These are phyloP conservation scores for Manduca sexta DNA, from an alignment of 1,140 invertebrate species.

Conservation along the genomic window DNA sequence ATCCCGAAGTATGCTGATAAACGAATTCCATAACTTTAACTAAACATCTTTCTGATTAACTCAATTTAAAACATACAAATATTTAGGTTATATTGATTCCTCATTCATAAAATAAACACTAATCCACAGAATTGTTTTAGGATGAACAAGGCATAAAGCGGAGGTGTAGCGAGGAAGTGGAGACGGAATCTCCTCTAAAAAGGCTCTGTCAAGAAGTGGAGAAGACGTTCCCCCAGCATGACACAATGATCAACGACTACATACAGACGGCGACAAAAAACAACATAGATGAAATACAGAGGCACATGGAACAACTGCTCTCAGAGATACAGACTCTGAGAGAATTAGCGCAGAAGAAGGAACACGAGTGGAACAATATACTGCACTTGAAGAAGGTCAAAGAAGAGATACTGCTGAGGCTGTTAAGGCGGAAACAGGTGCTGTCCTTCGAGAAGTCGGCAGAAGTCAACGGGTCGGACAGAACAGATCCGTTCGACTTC, in stretches of 20 bases:
- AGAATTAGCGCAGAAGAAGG: conserved; percentile 82
- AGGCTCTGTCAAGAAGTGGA: conserved; percentile 72
- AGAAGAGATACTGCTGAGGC: conserved; percentile 82
- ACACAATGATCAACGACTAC: conserved; percentile 76
- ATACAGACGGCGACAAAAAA: conserved; percentile 74
- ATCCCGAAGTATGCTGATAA: too few relatives aligned
- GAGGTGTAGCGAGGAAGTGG: conserved; percentile 49
- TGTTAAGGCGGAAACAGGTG: conserved; percentile 79
- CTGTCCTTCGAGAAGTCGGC: conserved; percentile 62
- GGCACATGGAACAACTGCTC: conserved; percentile 74
- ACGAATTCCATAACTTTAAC: too few relatives aligned
- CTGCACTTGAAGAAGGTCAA: conserved; percentile 85
- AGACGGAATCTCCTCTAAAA: conserved; percentile 66
- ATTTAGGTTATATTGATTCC: too few relatives aligned
- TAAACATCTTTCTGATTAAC: too few relatives aligned
- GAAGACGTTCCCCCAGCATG: conserved; percentile 72
- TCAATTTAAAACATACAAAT: too few relatives aligned
- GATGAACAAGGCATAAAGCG: conserved; percentile 49
- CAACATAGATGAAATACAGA: conserved; percentile 75
- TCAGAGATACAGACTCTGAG: conserved; percentile 79
- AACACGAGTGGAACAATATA: conserved; percentile 89
- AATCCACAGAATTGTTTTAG: conserved; percentile 22
- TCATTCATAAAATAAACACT: background rate
- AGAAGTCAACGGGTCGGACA: conserved; percentile 52
- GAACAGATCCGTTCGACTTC: conserved; percentile 56